These are phyloP conservation scores for Coenonympha arcania DNA, from an alignment of 2,888 invertebrate genomes.

Conservation along the genomic window DNA sequence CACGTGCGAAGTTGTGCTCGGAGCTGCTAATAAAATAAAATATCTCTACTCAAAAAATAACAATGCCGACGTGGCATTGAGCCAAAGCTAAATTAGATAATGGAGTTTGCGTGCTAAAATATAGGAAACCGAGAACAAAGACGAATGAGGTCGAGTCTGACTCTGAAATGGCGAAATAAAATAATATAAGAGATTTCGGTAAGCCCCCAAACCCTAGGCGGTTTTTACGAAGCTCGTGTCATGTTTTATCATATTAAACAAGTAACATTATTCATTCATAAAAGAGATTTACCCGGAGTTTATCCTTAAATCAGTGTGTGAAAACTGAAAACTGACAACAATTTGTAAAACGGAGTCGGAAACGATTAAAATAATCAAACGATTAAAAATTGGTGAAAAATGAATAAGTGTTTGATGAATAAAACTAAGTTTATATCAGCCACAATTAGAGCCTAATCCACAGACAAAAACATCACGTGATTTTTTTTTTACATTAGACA, in stretches of 20 bases:
- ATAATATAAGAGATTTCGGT: slow-evolving; percentile 57
- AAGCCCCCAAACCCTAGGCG: slow-evolving; percentile 36
- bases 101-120: slow-evolving; percentile 75
- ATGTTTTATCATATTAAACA: neutral
- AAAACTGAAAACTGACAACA: too few species aligned
- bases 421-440: too few species aligned
- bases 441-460: too few species aligned
- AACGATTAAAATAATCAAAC: too few species aligned
- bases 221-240: slow-evolving; percentile 22
- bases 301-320: too few species aligned
- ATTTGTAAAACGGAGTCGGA: too few species aligned
- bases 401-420: too few species aligned
- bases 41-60: slow-evolving; percentile 62
- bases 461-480: too few species aligned
- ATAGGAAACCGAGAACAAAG: slow-evolving; percentile 74
- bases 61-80: slow-evolving; percentile 69
- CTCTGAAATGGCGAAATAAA: slow-evolving; percentile 67
- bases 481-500: too few species aligned
- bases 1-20: too few species aligned
- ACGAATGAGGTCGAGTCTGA: slow-evolving; percentile 70
- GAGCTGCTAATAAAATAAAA: slow-evolving; percentile 67
- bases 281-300: neutral
- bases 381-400: too few species aligned
- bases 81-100: slow-evolving; percentile 75
- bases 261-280: neutral